Evolutionary conservation across 1,140 invertebrate genomes (phyloP).

Genomic region (Phortica variegata): DNA sequence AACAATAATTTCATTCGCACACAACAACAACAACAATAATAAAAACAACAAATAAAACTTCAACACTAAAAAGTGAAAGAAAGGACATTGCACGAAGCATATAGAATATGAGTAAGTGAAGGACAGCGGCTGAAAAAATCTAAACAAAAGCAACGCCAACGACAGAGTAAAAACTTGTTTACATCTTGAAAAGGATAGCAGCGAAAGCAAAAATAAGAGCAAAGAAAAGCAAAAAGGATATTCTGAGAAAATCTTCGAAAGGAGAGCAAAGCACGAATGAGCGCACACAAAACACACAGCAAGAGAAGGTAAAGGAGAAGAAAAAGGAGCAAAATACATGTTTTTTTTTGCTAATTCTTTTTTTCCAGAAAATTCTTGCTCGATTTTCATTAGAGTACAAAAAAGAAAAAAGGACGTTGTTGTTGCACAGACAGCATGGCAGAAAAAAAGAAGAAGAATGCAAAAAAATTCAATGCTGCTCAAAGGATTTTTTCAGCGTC

Average conservation of each 20-base stretch:
- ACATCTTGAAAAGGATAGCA: slow-evolving; percentile 41
- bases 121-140: slow-evolving; percentile 7
- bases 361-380: too few relatives aligned
- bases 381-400: too few relatives aligned
- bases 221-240: slow-evolving; percentile 3
- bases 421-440: slow-evolving; percentile 8
- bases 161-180: slow-evolving; percentile 50
- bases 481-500: slow-evolving; percentile 39
- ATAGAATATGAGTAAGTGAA: too few relatives aligned
- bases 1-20: slow-evolving; percentile 42
- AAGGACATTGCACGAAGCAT: slow-evolving; percentile 24
- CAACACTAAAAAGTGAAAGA: slow-evolving; percentile 31
- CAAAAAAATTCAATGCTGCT: slow-evolving; percentile 22
- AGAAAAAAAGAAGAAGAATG: slow-evolving; percentile 16
- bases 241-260: slow-evolving; percentile 14
- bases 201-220: slow-evolving; percentile 17
- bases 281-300: too few relatives aligned
- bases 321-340: too few relatives aligned
- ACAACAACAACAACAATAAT: too few relatives aligned
- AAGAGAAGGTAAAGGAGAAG: too few relatives aligned
- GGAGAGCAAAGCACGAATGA: too few relatives aligned
- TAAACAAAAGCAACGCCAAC: slow-evolving; percentile 17
- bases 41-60: background rate
- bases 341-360: too few relatives aligned
- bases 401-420: background rate